Percentiles rank a stretch among this genome's conserved stretches.
Evolutionary conservation across 2,797 vertebrate species (phyloP).

Genomic region (Pogonophryne albipinna): DNA sequence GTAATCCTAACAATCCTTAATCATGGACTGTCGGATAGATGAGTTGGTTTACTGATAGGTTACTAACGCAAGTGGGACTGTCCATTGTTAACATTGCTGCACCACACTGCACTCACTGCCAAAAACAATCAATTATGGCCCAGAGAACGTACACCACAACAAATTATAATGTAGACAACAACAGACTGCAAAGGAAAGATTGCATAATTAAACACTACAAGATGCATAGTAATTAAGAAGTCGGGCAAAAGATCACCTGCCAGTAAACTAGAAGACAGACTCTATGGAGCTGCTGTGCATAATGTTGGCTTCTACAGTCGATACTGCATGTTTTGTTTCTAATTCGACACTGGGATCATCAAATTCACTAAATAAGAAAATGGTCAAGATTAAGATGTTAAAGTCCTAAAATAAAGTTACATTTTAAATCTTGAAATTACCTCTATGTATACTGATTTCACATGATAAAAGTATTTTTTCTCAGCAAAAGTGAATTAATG

Average conservation of each 20-base stretch:
- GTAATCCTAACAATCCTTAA: not conserved
- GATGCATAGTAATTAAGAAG: constrained; percentile 53
- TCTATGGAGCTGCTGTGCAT: constrained; percentile 20
- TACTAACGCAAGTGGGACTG: not conserved
- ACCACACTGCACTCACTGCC: constrained; percentile 21
- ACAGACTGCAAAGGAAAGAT: constrained; percentile 39
- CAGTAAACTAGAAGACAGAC: constrained; percentile 32
- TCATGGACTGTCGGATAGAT: not conserved
- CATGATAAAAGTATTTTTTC: not conserved
- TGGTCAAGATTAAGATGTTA: not conserved
- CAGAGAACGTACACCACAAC: constrained; percentile 29
- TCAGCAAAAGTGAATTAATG: not conserved
- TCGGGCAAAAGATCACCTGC: constrained; percentile 38
- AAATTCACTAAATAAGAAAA: constrained; percentile 1
- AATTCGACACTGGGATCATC: not conserved
- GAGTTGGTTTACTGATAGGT: not conserved
- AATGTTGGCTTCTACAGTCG: constrained; percentile 3
- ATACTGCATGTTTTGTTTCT: not conserved
- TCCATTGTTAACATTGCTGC: constrained; percentile 27
- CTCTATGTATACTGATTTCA: not conserved
- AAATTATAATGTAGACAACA: constrained; percentile 42
- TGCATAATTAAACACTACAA: constrained; percentile 54
- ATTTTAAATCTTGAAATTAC: not conserved
- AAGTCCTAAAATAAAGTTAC: not conserved
- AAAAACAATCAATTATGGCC: constrained; percentile 55